Conservation (phyloP, 2,888 invertebrate genomes). For the Drosophila dives region DNA sequence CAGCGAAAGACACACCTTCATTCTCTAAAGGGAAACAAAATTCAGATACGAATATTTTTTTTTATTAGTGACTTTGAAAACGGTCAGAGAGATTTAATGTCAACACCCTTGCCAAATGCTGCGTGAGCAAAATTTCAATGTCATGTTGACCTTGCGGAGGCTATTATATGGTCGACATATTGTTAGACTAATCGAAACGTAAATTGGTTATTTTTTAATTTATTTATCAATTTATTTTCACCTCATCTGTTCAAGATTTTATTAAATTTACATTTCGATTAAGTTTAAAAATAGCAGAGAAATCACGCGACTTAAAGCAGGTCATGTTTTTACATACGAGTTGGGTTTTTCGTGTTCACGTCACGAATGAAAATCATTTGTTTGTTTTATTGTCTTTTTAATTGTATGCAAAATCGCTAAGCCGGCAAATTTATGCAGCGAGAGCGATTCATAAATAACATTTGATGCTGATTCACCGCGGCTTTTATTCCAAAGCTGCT, state of each 20-base stretch:
- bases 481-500: constrained; percentile 8
- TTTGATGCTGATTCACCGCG: constrained; percentile 33
- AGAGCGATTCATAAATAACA: constrained; percentile 4
- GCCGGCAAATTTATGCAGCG: constrained; percentile 25
- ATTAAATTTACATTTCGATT: neutral
- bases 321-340: neutral
- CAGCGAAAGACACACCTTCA: constrained; percentile 48
- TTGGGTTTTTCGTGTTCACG: constrained; percentile 1
- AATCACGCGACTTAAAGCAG: neutral
- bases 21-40: constrained; percentile 40
- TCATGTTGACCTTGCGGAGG: constrained; percentile 12
- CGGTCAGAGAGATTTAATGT: neutral
- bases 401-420: constrained; percentile 25
- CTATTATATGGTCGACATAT: neutral
- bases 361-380: constrained; percentile 27
- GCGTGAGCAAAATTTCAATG: constrained; percentile 33
- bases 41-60: neutral
- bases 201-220: neutral
- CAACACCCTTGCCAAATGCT: constrained; percentile 22
- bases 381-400: constrained; percentile 1
- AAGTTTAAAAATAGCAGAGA: neutral
- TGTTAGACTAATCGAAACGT: neutral
- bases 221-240: neutral
- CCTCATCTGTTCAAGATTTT: neutral
- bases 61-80: constrained; percentile 28